Conservation (phyloP, 1,140 invertebrate genomes). For the Pentalonia nigronervosa region DNA sequence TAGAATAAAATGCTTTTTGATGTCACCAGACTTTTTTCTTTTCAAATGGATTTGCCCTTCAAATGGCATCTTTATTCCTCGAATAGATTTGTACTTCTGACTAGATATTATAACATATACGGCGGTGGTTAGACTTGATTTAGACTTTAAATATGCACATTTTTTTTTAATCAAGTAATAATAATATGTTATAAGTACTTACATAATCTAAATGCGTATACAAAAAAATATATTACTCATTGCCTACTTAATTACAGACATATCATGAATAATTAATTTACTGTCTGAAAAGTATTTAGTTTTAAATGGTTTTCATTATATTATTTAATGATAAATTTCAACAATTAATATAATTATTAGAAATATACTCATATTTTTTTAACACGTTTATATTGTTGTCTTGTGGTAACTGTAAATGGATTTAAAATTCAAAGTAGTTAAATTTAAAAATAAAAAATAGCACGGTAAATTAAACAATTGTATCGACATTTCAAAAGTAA, state of each 20-base stretch:
- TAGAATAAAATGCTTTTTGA: background rate
- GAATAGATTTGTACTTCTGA: background rate
- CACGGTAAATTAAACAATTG: background rate
- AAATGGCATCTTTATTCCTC: background rate
- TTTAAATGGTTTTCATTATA: background rate
- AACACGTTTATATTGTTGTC: background rate
- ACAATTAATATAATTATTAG: background rate
- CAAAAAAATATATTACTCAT: background rate
- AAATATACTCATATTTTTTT: background rate
- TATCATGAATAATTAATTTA: conserved; percentile 8
- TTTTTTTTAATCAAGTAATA: background rate
- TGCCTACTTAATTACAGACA: background rate
- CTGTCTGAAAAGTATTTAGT: background rate
- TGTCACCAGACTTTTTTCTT: background rate
- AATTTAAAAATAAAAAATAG: background rate
- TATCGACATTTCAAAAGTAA: background rate
- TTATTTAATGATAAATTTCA: background rate
- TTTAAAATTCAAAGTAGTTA: background rate
- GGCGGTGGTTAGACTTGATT: background rate
- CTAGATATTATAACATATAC: background rate
- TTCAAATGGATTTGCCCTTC: background rate
- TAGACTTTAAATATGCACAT: background rate
- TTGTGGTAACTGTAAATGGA: background rate
- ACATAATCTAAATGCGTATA: background rate
- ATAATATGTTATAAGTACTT: background rate